Conservation (phyloP, 2,113 vertebrate species). For the Xyliphius kryptos region DNA sequence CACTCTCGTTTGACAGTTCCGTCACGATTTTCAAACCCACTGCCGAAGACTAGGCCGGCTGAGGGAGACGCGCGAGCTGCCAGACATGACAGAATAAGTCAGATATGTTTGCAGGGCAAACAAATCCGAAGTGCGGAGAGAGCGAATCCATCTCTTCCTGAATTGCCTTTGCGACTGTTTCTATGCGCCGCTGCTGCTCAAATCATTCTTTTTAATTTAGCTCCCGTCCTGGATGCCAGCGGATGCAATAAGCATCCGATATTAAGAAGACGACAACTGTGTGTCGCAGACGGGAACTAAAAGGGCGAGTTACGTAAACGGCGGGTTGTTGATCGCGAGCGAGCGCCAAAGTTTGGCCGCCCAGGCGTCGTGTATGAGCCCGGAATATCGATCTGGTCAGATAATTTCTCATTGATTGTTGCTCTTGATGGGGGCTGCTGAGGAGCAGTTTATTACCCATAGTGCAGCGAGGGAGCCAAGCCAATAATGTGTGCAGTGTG, state of each 20-base stretch:
- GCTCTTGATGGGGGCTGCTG: slow-evolving; percentile 65
- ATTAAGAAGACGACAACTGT: slow-evolving; percentile 10
- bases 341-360: slow-evolving; percentile 56
- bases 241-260: slow-evolving; percentile 12
- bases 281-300: not conserved
- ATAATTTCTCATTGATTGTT: slow-evolving; percentile 75
- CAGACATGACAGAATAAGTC: slow-evolving; percentile 24
- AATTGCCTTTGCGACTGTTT: not conserved
- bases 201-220: slow-evolving; percentile 15
- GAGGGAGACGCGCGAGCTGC: slow-evolving; percentile 9
- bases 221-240: not conserved
- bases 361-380: slow-evolving; percentile 54
- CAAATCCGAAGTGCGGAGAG: not conserved
- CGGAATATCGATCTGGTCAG: slow-evolving; percentile 63
- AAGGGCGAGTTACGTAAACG: slow-evolving; percentile 5
- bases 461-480: slow-evolving; percentile 60
- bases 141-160: slow-evolving; percentile 5
- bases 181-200: not conserved
- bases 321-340: slow-evolving; percentile 2
- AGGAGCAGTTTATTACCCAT: slow-evolving; percentile 69
- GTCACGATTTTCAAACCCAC: slow-evolving; percentile 21
- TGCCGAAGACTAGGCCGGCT: not conserved
- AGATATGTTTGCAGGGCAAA: slow-evolving; percentile 21
- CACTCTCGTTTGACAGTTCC: slow-evolving; percentile 46
- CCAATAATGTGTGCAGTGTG: slow-evolving; percentile 60